These are phyloP conservation scores for Microcebus griseorufus DNA, from an alignment of 2,113 vertebrate genomes.

Conservation along the genomic window DNA sequence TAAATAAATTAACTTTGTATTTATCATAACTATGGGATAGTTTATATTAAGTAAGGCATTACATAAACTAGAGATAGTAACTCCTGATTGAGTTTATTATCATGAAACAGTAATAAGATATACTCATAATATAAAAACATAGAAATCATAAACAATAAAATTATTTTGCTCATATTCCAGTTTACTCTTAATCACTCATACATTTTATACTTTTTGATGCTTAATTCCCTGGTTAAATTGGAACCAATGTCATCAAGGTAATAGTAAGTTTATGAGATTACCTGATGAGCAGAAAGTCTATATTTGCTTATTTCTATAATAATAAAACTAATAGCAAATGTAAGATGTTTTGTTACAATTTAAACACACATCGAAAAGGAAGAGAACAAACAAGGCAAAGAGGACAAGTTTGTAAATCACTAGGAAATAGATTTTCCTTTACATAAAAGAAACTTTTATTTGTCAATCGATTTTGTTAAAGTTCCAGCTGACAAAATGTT, in stretches of 20 bases:
- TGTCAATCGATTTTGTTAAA: not conserved
- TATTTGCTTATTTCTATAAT: slow-evolving; percentile 28
- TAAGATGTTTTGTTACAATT: not conserved
- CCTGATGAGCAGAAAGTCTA: not conserved
- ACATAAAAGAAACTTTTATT: not conserved
- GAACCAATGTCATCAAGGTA: not conserved
- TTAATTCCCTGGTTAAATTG: not conserved
- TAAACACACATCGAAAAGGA: not conserved
- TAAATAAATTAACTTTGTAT: not conserved
- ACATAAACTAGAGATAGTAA: not conserved
- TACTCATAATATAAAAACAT: not conserved
- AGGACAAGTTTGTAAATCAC: not conserved
- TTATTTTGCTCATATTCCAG: not conserved
- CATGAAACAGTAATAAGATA: not conserved
- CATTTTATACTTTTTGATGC: not conserved
- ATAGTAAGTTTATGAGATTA: not conserved
- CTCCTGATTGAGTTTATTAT: not conserved
- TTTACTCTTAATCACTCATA: not conserved
- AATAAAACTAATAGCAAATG: not conserved
- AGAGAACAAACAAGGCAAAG: not conserved
- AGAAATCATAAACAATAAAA: slow-evolving; percentile 13
- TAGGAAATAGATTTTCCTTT: not conserved
- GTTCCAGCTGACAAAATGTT: slow-evolving; percentile 45
- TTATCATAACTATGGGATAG: not conserved
- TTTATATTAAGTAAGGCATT: not conserved